Base-by-base conservation (phyloP, 1,140 invertebrate species). In the Drosophila oshimai region DNA sequence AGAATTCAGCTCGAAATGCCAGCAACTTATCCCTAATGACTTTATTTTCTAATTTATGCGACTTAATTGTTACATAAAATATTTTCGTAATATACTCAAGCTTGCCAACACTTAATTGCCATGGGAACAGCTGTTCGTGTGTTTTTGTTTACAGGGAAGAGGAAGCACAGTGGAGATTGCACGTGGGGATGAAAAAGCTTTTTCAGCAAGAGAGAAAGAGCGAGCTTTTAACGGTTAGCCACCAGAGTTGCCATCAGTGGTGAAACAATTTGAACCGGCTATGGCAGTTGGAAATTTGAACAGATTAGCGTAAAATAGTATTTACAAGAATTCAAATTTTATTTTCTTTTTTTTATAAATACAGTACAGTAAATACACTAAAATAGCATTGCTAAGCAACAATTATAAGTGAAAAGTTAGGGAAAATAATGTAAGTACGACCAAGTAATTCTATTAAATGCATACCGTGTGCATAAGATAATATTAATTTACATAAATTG, bases 101-200 rank as follows among this genome's bases (percentile, higher is more conserved):
- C 4, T 72, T 15, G 15, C 15, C 39, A 72, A 51, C 67, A 68
- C 37, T 46, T 5, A 20, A 54, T 37, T 54, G 20, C 0, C 17
- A 39, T 28, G 29, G n/a, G 45, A 69, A 57, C 77, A 81, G 72
- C 77, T 81, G 77, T 37, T 55, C 3, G 0, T 15, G 5, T 69
- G 65, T 47, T 31, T 80, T 81, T 81, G 77, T 75, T 81, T 75
- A 76, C 36, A 61, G 33, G 5, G 10, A 50, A 67, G 64, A 55
- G 18, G 44, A 39, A 57, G 67, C 34, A 17, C 6, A 34, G 33
- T 1, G 9, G 17, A 42, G 28, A 34, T 17, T 4, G 58, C 12
- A 47, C 9, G 4, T 10, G 12, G 2, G 2, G 1, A n/a, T 6
- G 0, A 5, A 26, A 44, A 9, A 15, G 34, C 33, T 60, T 22